phyloP scores from a whole-genome alignment of 1,140 invertebrate genomes.

The Zaprionus davidi region DNA sequence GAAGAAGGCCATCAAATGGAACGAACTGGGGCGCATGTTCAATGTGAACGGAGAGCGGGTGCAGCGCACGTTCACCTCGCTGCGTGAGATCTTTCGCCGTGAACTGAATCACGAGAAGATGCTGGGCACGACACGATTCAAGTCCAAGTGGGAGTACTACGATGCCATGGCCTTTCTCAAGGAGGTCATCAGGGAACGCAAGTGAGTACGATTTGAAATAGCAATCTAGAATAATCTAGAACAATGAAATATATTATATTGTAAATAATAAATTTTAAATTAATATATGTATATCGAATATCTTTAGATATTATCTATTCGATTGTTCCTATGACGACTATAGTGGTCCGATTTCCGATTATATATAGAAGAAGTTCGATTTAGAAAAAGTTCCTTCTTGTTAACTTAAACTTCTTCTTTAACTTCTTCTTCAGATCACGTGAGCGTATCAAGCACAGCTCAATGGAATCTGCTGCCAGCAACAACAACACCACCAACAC shows the following conservation, averaged over 20 bases:
- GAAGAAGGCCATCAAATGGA: conserved; percentile 81
- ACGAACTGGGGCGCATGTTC: conserved; percentile 76
- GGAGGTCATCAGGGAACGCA: conserved; percentile 78
- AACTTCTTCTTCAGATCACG: conserved; percentile 56
- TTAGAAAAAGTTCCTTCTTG: too few relatives aligned
- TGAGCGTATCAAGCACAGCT: conserved; percentile 64
- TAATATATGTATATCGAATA: too few relatives aligned
- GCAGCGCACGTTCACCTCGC: conserved; percentile 79
- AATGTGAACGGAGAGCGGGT: conserved; percentile 79
- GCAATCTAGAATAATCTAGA: too few relatives aligned
- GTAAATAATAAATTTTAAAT: too few relatives aligned
- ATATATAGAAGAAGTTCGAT: too few relatives aligned
- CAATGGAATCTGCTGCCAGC: conserved; percentile 4
- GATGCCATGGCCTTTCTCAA: conserved; percentile 80
- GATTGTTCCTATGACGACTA: background rate
- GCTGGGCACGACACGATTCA: conserved; percentile 69
- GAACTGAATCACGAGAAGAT: conserved; percentile 82
- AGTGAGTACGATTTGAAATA: conserved; percentile 52
- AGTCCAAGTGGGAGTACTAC: conserved; percentile 83
- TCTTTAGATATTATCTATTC: too few relatives aligned
- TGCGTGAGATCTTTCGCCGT: conserved; percentile 78
- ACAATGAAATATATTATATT: too few relatives aligned
- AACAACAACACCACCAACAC: conserved; percentile 24
- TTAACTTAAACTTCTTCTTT: background rate
- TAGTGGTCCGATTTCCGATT: too few relatives aligned